These are phyloP conservation scores for Zeuzera pyrina DNA, from an alignment of 2,888 invertebrate genomes.

Conservation along the genomic window DNA sequence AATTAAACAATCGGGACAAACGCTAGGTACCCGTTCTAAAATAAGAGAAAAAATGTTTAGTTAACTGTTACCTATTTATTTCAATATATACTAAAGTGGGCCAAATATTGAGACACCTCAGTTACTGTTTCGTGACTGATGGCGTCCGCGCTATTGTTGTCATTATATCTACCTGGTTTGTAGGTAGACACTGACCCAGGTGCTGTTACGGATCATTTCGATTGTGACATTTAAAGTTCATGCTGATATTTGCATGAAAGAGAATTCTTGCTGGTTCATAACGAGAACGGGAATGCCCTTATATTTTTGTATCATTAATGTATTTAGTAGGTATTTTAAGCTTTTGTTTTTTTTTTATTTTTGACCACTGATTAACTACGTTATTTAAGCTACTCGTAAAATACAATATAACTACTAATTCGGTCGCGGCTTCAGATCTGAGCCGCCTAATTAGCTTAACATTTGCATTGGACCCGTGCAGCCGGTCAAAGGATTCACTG, in stretches of 20 bases:
- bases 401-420: conserved; percentile 51
- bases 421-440: conserved; percentile 58
- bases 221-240: conserved; percentile 67
- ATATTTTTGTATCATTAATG: conserved; percentile 10
- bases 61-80: too few relatives aligned
- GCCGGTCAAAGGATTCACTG: conserved; percentile 65
- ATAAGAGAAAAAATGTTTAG: too few relatives aligned
- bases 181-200: too few relatives aligned
- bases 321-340: neutral
- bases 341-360: too few relatives aligned
- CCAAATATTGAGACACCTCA: too few relatives aligned
- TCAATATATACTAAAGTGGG: too few relatives aligned
- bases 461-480: conserved; percentile 46
- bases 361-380: too few relatives aligned
- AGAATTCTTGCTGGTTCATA: conserved; percentile 25
- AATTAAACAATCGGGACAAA: too few relatives aligned
- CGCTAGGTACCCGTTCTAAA: too few relatives aligned
- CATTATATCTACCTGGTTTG: too few relatives aligned
- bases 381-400: conserved; percentile 37
- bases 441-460: conserved; percentile 64
- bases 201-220: conserved; percentile 28
- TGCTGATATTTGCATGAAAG: conserved; percentile 51
- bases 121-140: too few relatives aligned
- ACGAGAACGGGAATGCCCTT: conserved; percentile 16
- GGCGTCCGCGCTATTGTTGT: too few relatives aligned